Evolutionary conservation across 2,888 invertebrate genomes (phyloP), one percentile per base, ranked within the genome.

Genomic region (Drosophila greeni): DNA sequence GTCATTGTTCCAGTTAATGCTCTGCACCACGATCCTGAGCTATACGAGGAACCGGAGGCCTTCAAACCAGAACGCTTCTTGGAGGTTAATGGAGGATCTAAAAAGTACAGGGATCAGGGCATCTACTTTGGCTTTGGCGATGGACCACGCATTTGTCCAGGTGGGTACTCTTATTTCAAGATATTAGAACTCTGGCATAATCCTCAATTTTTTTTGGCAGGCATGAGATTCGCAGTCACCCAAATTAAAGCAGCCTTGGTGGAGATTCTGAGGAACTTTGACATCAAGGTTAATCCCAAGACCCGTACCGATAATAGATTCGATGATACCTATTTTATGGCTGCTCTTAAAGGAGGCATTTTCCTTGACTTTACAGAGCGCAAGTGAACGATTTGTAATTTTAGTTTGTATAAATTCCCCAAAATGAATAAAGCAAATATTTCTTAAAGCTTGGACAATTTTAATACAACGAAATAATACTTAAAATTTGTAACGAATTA

Each of bases 1-100:
- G 72, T 81, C 5, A 33, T 74, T 5, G 23, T 86, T 2, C 86
- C 86, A 0, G 42, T 57, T 0, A 70, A 73, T 42, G 67, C 77
- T 0, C 26, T 86, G 0, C 84, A 84, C 1, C 67, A 76, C 45
- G 86, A 86, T 55, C 55, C 77, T 0, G 73, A 82, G 26, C 78
- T 66, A 45, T 86, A 70, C 23, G 68, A 76, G 1, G 49, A 83
- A n/a, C 84, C 86, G 0, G 66, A 78, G 14, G 53, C 65, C 0
- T 88, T 84, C 34, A 73, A 76, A 48, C 88, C 88, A 0, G 86
- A 88, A 36, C 84, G 88, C 11, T 88, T 88, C 59, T 57, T 74
- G 8, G 75, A 74, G 14, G 20, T 16, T 1, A 76, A 74, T 39
- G 74, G 78, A 0, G 74, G 78, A 5, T 34, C 39, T 9, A 77